phyloP scores from a whole-genome alignment of 2,113 vertebrate species.

The Barbus barbus region DNA sequence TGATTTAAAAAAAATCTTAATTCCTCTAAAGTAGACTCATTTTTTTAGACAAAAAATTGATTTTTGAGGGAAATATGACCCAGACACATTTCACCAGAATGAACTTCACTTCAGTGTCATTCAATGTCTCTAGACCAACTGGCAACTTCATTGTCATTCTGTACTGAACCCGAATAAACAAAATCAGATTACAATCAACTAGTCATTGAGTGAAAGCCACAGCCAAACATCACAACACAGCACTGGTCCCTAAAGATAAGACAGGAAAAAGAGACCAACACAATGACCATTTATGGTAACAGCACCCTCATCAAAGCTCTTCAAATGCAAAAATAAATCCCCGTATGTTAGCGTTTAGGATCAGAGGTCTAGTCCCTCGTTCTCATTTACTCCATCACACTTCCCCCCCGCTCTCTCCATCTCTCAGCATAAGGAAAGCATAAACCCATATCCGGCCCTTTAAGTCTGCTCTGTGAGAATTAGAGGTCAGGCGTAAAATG shows the following conservation, averaged over 20 bases:
- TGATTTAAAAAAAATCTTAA: not conserved
- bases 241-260: not conserved
- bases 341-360: not conserved
- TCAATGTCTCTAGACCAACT: not conserved
- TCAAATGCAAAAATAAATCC: not conserved
- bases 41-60: too few relatives aligned
- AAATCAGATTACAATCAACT: not conserved
- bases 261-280: constrained; percentile 16
- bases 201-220: not conserved
- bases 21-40: not conserved
- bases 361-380: not conserved
- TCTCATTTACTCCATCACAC: not conserved
- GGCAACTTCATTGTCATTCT: not conserved
- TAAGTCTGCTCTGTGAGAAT: constrained; percentile 14
- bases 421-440: constrained; percentile 19
- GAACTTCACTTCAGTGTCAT: not conserved
- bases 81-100: not conserved
- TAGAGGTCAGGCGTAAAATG: constrained; percentile 46
- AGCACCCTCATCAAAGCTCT: constrained; percentile 1
- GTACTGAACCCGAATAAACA: not conserved
- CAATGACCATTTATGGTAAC: not conserved
- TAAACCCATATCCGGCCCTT: constrained; percentile 12
- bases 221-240: too few relatives aligned
- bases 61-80: not conserved
- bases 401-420: not conserved